Percentiles rank a stretch among this genome's conserved stretches.
phyloP scores from a whole-genome alignment of 2,888 invertebrate genomes.

The Polydrusus pterygomalis region DNA sequence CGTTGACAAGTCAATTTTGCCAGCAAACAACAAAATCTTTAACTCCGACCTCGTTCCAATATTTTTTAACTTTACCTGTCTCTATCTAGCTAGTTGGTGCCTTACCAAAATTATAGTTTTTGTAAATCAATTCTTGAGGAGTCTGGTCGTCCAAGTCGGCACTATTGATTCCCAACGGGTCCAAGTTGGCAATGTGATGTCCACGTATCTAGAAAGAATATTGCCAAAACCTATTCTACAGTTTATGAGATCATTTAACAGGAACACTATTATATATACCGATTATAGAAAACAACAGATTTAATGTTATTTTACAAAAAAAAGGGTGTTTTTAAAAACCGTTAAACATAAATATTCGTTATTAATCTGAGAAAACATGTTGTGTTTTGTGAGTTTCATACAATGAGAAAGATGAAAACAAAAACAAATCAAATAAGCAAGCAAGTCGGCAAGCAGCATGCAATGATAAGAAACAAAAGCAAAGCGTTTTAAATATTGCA shows the following conservation, averaged over 20 bases:
- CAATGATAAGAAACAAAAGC: neutral
- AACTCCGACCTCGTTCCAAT: neutral
- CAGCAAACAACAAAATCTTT: conserved; percentile 18
- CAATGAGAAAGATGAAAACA: too few species aligned
- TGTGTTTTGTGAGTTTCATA: too few species aligned
- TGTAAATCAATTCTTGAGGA: conserved; percentile 95
- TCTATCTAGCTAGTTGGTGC: conserved; percentile 55
- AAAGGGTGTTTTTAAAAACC: neutral
- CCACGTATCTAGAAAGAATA: conserved; percentile 89
- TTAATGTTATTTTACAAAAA: neutral
- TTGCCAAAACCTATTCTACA: conserved; percentile 66
- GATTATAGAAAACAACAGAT: neutral
- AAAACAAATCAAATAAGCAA: too few species aligned
- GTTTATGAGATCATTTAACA: neutral
- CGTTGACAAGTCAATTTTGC: neutral
- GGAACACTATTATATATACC: neutral
- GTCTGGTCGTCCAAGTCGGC: conserved; percentile 90
- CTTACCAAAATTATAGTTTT: conserved; percentile 97
- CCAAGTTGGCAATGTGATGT: conserved; percentile 98
- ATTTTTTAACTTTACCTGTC: conserved; percentile 5
- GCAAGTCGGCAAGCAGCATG: neutral
- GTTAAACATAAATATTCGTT: too few species aligned
- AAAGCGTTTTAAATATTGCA: neutral
- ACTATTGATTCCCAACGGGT: conserved; percentile 97
- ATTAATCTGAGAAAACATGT: too few species aligned